Evolutionary conservation across 2,113 vertebrate genomes (phyloP).

Genomic region (Tragulus kanchil): DNA sequence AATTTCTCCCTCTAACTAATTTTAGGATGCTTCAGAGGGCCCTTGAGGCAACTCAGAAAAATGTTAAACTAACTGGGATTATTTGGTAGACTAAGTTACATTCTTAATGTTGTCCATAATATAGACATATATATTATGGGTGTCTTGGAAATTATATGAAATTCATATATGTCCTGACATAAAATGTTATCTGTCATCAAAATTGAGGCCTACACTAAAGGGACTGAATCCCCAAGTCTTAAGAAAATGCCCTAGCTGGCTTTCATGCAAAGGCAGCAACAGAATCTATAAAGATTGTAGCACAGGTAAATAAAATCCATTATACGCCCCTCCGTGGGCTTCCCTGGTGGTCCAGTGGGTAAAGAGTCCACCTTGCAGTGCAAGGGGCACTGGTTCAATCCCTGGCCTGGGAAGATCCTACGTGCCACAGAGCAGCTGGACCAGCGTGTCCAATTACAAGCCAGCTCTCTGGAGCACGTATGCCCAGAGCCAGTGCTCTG

Average conservation of each 20-base stretch:
- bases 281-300: neutral
- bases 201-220: neutral
- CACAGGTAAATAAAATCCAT: neutral
- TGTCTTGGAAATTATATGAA: neutral
- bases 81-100: neutral
- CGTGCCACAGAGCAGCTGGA: no score
- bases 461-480: no score
- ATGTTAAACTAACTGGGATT: neutral
- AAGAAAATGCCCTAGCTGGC: neutral
- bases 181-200: neutral
- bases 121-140: neutral
- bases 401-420: no score
- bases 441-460: no score
- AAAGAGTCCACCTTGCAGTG: no score
- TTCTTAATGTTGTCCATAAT: no score
- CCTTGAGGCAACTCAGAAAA: neutral
- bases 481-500: no score
- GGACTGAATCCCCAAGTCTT: neutral
- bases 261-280: neutral
- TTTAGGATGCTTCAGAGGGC: neutral
- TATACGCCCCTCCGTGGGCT: neutral
- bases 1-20: neutral
- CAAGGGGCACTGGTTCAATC: no score
- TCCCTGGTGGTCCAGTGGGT: no score
- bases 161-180: neutral